Base-by-base conservation (phyloP, 2,113 vertebrate species). In the Cisticola juncidis region DNA sequence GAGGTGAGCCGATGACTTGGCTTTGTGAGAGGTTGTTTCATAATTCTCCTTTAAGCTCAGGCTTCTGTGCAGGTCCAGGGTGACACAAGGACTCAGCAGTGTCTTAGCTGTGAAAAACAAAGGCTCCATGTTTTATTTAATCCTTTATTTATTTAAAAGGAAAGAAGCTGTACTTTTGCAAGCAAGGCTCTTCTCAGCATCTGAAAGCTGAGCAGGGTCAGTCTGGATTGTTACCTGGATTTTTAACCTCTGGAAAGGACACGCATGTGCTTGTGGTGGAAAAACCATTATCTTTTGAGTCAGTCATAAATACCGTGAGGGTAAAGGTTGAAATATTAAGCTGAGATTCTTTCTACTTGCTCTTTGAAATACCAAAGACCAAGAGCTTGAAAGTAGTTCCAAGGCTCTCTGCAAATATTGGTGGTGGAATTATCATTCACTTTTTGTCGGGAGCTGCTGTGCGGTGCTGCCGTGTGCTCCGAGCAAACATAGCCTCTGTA, bases 391-490 rank as follows among this genome's bases (percentile, higher is more conserved):
- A 66, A 66, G 35, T 91, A 72, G 69, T 92, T 56, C 47, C 36
- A 36, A 73, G 69, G 47, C 24, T 35, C 23, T 84, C 60, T 53
- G 33, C 72, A 70, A 16, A 69, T 28, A 8, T 4, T 5, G 4
- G 21, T 51, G 24, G 14, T 82, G 57, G 68, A 68, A 62, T 92
- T 81, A 57, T 24, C 38, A 17, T 35, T 81, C 42, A 2, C 4
- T 69, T 68, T 58, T 77, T 42, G 25, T 36, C 60, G 53, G 65
- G 33, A 70, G 29, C 50, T 24, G 40, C 29, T 51, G 21, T 44
- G 18, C 0, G 0, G 7, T 60, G 62, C 48, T 86, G 62, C 7
- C 0, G 0, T 28, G 53, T 51, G 69, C 77, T 81, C 56, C n/a
- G 6, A 61, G 40, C 64, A 72, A 54, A 28, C 26, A 29, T 22